These are phyloP conservation scores for Acrobasis consociella DNA, from an alignment of 2,888 invertebrate genomes.

Conservation along the genomic window DNA sequence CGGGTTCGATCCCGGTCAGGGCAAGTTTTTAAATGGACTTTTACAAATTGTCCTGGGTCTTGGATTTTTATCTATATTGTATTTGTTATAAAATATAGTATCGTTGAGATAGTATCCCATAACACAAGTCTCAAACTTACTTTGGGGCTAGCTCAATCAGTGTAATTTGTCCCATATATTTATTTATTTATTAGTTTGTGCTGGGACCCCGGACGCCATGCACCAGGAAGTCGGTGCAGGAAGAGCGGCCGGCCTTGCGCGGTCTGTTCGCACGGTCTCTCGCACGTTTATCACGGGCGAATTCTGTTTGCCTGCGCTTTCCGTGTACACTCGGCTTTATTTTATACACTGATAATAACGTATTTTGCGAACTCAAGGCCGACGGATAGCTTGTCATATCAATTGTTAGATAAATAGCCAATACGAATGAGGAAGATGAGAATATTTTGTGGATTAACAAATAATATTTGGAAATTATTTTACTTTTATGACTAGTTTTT, in stretches of 20 bases:
- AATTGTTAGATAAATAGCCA: not conserved
- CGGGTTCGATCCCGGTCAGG: no score
- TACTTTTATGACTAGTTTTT: no score
- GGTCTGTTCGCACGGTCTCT: conserved; percentile 18
- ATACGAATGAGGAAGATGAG: not conserved
- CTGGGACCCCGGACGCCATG: not conserved
- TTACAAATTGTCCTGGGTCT: no score
- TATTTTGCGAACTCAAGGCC: conserved; percentile 12
- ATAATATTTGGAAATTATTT: no score
- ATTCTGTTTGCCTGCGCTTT: conserved; percentile 11
- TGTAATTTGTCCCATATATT: no score
- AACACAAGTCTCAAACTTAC: no score
- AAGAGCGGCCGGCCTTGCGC: conserved; percentile 18
- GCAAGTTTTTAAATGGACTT: no score
- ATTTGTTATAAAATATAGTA: no score
- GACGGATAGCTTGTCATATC: conserved; percentile 6
- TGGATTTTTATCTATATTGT: no score
- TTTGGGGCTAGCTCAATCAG: no score
- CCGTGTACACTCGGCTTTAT: conserved; percentile 15
- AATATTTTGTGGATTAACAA: not conserved
- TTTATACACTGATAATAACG: conserved; percentile 3
- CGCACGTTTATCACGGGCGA: conserved; percentile 5
- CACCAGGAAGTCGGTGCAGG: conserved; percentile 18
- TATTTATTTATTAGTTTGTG: no score
- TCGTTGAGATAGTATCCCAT: no score